Percentiles rank a stretch among this genome's conserved stretches.
Evolutionary conservation across 2,113 vertebrate genomes (phyloP).

Genomic region (Syrmaticus mikado): DNA sequence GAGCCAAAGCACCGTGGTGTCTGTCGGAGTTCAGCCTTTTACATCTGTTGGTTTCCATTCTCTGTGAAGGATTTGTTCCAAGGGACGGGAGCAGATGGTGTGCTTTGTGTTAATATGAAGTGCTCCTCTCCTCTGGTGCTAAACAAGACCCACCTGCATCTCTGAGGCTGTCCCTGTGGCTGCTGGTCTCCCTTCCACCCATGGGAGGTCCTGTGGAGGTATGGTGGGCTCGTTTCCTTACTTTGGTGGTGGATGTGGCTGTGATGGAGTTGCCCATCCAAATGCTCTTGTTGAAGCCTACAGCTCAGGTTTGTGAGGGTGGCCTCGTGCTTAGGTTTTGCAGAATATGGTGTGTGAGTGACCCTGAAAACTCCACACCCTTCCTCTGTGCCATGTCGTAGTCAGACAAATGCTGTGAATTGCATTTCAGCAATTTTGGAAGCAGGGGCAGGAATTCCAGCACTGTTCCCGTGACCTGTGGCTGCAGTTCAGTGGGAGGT

Average conservation of each 20-base stretch:
- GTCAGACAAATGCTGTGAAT: not conserved
- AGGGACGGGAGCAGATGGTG: rapidly evolving
- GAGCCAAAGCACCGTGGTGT: not conserved
- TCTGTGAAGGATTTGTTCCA: not conserved
- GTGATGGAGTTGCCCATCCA: rapidly evolving
- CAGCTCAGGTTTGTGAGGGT: not conserved
- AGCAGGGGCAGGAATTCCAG: not conserved
- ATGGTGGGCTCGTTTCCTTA: not conserved
- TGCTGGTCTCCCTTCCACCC: not conserved
- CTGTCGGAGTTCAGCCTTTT: not conserved
- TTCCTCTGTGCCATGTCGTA: not conserved
- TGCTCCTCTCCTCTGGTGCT: not conserved
- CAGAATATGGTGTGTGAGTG: not conserved
- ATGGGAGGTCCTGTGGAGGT: rapidly evolving
- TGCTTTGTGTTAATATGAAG: not conserved
- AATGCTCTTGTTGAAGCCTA: not conserved
- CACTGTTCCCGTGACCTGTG: not conserved
- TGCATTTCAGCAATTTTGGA: not conserved
- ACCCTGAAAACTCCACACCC: not conserved
- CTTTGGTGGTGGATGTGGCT: not conserved
- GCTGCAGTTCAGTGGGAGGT: not conserved
- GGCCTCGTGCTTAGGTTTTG: not conserved
- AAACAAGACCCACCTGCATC: not conserved
- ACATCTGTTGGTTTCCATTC: not conserved
- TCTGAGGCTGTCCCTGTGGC: not conserved